Evolutionary conservation across 1,140 invertebrate genomes (phyloP).

Genomic region (Penaeus indicus): DNA sequence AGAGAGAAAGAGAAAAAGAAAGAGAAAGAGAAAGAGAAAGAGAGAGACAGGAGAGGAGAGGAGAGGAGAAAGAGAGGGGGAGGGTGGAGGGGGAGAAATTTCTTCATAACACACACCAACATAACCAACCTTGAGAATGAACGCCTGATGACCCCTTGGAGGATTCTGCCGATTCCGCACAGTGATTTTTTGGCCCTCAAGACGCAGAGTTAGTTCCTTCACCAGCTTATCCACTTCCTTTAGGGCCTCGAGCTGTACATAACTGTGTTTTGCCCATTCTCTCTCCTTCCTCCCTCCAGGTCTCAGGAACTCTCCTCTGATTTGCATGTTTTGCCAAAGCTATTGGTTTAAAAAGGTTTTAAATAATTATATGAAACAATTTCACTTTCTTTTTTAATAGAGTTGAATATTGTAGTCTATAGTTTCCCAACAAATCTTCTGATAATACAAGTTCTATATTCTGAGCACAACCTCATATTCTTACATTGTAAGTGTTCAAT

Average conservation of each 20-base stretch:
- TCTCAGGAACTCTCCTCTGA: conserved; percentile 69
- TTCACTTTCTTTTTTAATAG: too few relatives aligned
- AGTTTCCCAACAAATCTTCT: background rate
- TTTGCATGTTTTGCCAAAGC: conserved; percentile 70
- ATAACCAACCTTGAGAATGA: conserved; percentile 75
- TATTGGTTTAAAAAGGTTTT: conserved; percentile 61
- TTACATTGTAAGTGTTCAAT: conserved; percentile 80
- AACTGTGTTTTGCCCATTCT: conserved; percentile 81
- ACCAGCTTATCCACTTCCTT: conserved; percentile 81
- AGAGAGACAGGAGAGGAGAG: too few relatives aligned
- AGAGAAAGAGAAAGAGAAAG: too few relatives aligned
- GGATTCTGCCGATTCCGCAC: conserved; percentile 21
- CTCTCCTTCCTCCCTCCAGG: conserved; percentile 72
- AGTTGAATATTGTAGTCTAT: background rate
- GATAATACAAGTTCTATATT: background rate
- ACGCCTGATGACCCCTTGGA: conserved; percentile 66
- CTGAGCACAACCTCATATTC: background rate
- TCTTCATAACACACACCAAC: background rate
- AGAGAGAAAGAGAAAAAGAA: too few relatives aligned
- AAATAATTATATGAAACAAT: background rate
- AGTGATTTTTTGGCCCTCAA: conserved; percentile 69
- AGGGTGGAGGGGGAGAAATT: background rate
- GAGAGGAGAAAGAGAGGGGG: too few relatives aligned
- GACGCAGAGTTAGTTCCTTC: conserved; percentile 77
- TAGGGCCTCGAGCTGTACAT: conserved; percentile 81